Conservation (phyloP, 2,113 vertebrate species). For the Microtus richardsoni region DNA sequence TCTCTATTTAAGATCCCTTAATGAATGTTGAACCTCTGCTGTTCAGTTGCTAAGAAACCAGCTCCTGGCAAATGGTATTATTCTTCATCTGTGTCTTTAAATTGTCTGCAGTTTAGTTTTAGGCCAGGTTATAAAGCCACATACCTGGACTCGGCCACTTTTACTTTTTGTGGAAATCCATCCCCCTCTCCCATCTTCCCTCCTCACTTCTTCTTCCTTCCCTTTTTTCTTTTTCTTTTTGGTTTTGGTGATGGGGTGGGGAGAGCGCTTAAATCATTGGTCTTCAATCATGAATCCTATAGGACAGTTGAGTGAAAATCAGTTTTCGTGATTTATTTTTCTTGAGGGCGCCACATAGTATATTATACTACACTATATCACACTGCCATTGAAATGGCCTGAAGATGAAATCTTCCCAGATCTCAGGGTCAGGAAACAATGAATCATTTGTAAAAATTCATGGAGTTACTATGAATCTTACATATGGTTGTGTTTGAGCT, state of each 20-base stretch:
- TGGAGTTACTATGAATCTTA: not conserved
- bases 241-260: not conserved
- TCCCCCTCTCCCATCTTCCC: rapidly evolving
- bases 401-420: not conserved
- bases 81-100: not conserved
- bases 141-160: not conserved
- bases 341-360: not conserved
- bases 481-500: not conserved
- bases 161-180: not conserved
- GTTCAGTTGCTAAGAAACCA: not conserved
- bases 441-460: not conserved
- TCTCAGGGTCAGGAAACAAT: constrained; percentile 24
- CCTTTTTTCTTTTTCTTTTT: rapidly evolving
- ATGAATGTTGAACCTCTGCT: not conserved
- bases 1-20: not conserved
- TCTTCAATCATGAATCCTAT: not conserved
- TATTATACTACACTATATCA: not conserved
- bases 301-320: not conserved
- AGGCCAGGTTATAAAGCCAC: not conserved
- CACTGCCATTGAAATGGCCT: not conserved
- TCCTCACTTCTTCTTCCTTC: not conserved
- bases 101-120: not conserved
- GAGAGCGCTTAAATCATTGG: not conserved
- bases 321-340: not conserved
- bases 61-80: not conserved